Base-by-base conservation (phyloP, 1,140 invertebrate species). In the Medauroidea extradentata region DNA sequence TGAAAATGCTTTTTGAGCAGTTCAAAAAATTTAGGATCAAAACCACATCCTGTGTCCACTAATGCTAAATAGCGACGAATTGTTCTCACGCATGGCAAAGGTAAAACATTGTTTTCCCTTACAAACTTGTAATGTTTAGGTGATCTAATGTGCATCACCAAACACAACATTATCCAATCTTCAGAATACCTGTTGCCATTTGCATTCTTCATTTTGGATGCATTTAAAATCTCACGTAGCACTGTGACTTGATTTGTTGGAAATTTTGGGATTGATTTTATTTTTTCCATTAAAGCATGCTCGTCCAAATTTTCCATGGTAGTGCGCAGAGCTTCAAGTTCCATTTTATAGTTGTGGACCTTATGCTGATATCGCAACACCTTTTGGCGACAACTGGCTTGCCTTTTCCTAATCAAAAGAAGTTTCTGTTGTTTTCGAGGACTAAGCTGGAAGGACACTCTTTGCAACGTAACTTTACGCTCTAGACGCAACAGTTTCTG, bases 101-200 rank as follows among this genome's bases (percentile, higher is more conserved):
- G 65, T 24, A 67, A 61, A 41, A 63, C 53, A 25, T 59, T 42
- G 34, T 65, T 63, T 1, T 29, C 38, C 27, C 64, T 53, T 51
- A 62, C 11, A 56, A 63, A 65, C 14, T 54, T 50, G 42, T 62
- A 67, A 8, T 52, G 48, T 29, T 55, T 50, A 13, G 60, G 53
- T 14, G 64, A 67, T 52, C 62, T 46, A 43, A 67, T 63, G 11
- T 67, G 60, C 25, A 64, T 51, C 13, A 67, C 19, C 23, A 65
- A 49, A 27, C 62, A 60, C 11, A 67, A 27, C 16, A 65, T 48
- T 19, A 63, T 56, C 62, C 64, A 67, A 41, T 65, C 53, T 62
- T 67, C 64, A 9, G 48, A 51, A 43, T 65, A 67, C 41, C 59
- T 43, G 24, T 39, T 41, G 16, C 59, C 56, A 52, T 62, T 53